phyloP scores from a whole-genome alignment of 2,888 invertebrate genomes.

The Xylophagus ater region DNA sequence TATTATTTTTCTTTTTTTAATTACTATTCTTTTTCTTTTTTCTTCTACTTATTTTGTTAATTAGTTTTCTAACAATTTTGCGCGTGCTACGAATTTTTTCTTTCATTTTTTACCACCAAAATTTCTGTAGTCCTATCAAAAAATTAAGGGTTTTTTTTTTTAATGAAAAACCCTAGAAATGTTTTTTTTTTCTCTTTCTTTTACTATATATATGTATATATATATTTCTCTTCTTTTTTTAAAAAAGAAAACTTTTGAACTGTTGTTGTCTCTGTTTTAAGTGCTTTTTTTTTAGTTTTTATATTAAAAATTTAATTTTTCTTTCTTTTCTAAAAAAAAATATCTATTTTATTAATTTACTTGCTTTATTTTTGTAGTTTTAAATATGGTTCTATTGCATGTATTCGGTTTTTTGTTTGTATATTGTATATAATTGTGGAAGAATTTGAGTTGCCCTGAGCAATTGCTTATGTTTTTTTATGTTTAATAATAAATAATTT shows the following conservation, averaged over 20 bases:
- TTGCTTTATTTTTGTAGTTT: constrained; percentile 8
- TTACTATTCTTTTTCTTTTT: neutral
- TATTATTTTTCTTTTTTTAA: no score
- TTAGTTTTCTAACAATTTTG: constrained; percentile 11
- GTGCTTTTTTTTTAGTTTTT: constrained; percentile 7
- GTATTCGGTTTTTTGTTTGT: constrained; percentile 17
- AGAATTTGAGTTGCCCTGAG: constrained; percentile 42
- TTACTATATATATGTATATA: no score
- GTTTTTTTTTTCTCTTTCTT: no score
- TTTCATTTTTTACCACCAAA: no score
- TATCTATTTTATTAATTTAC: constrained; percentile 11
- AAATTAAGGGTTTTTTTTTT: no score
- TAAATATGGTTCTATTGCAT: constrained; percentile 23
- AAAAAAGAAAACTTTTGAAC: constrained; percentile 18
- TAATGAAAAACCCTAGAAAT: no score
- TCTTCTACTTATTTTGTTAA: constrained; percentile 10
- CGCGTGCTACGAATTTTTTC: no score
- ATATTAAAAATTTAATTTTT: constrained; percentile 12
- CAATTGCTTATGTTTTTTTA: constrained; percentile 33
- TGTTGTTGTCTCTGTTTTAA: constrained; percentile 12
- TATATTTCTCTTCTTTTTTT: constrained; percentile 5
- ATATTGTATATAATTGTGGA: constrained; percentile 28
- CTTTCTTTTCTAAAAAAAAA: constrained; percentile 9
- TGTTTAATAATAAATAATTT: no score
- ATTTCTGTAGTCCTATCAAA: no score